Percentiles rank a stretch among this genome's conserved stretches.
These are phyloP conservation scores for Pampus argenteus DNA, from an alignment of 2,797 vertebrate species.

Conservation along the genomic window DNA sequence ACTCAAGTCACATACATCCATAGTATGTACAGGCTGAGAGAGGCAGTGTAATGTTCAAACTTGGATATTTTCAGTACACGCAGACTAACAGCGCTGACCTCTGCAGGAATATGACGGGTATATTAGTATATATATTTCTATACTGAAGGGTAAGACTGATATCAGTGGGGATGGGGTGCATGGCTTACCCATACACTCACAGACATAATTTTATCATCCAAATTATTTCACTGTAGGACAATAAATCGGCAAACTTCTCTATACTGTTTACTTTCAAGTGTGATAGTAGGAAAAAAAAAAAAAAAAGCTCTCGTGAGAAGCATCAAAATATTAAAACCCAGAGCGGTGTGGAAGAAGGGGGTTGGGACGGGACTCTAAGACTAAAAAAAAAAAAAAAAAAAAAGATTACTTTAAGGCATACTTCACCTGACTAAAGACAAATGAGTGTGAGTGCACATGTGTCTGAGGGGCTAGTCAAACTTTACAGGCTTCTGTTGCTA, in stretches of 20 bases:
- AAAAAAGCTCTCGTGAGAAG: slow-evolving; percentile 8
- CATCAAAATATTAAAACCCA: slow-evolving; percentile 18
- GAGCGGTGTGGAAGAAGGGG: not conserved
- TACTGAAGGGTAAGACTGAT: slow-evolving; percentile 53
- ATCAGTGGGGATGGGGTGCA: slow-evolving; percentile 50
- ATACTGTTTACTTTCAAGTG: slow-evolving; percentile 27
- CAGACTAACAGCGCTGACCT: slow-evolving; percentile 51
- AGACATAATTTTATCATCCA: slow-evolving; percentile 22
- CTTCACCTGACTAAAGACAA: slow-evolving; percentile 12
- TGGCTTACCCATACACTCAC: slow-evolving; percentile 28
- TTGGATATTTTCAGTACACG: slow-evolving; percentile 41
- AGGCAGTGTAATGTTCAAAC: slow-evolving; percentile 54
- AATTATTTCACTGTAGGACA: slow-evolving; percentile 51
- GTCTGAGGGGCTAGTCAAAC: slow-evolving; percentile 1
- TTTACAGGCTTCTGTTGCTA: not conserved
- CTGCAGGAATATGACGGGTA: slow-evolving; percentile 61
- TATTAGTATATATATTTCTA: slow-evolving; percentile 52
- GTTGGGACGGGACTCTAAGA: not conserved
- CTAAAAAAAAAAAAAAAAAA: not conserved
- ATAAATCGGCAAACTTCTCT: slow-evolving; percentile 23
- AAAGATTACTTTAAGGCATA: not conserved
- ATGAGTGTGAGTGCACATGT: not conserved
- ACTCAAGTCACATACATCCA: slow-evolving; percentile 67
- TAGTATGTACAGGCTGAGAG: slow-evolving; percentile 82
- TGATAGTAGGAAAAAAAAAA: no score